These are phyloP conservation scores for Buteo buteo DNA, from an alignment of 2,113 vertebrate species.

Conservation along the genomic window DNA sequence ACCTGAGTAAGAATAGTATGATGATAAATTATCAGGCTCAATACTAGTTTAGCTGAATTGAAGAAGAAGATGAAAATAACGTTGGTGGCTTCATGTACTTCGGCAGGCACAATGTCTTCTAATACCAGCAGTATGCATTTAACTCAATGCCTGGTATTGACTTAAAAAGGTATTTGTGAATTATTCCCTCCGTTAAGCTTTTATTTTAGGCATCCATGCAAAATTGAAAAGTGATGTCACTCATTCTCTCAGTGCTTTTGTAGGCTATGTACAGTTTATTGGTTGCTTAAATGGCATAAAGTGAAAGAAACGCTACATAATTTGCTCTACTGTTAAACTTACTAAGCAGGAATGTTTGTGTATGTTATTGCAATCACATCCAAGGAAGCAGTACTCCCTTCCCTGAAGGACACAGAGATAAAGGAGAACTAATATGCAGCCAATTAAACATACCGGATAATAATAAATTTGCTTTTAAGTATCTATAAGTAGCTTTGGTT, in stretches of 20 bases:
- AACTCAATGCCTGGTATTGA: neutral
- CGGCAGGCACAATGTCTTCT: fast-evolving
- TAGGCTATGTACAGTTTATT: neutral
- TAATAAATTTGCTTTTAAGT: constrained; percentile 62
- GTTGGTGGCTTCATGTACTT: neutral
- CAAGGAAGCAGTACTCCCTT: neutral
- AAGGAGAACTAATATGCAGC: neutral
- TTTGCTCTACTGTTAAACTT: neutral
- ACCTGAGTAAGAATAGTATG: neutral
- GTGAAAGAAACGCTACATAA: constrained; percentile 18
- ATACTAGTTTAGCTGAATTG: neutral
- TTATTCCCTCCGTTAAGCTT: neutral
- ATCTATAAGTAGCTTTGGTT: constrained; percentile 44
- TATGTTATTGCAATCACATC: neutral
- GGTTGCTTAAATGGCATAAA: constrained; percentile 25
- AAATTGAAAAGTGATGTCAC: neutral
- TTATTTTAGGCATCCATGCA: neutral
- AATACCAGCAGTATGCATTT: neutral
- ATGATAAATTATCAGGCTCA: neutral
- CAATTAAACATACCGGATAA: constrained; percentile 49
- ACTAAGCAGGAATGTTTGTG: neutral
- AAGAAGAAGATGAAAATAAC: neutral
- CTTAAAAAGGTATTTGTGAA: neutral
- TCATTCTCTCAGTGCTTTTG: neutral
- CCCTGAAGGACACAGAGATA: neutral